Percentiles rank a stretch among this genome's conserved stretches.
phyloP scores from a whole-genome alignment of 1,140 invertebrate genomes.

The Thaumatotibia leucotreta region DNA sequence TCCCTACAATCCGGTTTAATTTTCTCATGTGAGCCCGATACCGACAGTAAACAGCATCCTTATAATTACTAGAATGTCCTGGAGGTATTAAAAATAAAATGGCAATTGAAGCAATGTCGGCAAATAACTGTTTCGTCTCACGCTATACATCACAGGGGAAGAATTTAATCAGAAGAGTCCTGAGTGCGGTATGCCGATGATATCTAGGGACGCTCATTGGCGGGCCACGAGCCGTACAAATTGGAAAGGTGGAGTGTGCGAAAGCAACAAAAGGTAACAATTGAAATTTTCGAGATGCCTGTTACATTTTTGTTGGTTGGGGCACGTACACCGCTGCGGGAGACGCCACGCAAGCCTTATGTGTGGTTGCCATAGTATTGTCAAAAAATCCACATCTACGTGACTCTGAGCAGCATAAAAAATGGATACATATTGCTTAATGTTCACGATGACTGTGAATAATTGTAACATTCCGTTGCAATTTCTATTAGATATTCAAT shows the following conservation, averaged over 20 bases:
- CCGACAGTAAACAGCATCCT: neutral
- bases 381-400: slow-evolving; percentile 41
- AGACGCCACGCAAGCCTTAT: slow-evolving; percentile 31
- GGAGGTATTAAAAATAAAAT: slow-evolving; percentile 31
- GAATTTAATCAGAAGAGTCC: slow-evolving; percentile 69
- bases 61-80: slow-evolving; percentile 22
- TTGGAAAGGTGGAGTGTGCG: slow-evolving; percentile 57
- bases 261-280: slow-evolving; percentile 63
- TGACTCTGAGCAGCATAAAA: slow-evolving; percentile 34
- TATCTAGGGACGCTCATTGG: slow-evolving; percentile 59
- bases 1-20: slow-evolving; percentile 2
- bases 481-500: neutral
- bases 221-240: slow-evolving; percentile 58
- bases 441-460: neutral
- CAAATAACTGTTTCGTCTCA: slow-evolving; percentile 33
- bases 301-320: slow-evolving; percentile 64
- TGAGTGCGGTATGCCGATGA: slow-evolving; percentile 59
- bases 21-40: neutral
- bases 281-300: slow-evolving; percentile 72
- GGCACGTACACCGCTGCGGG: slow-evolving; percentile 61
- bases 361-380: slow-evolving; percentile 54
- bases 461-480: neutral
- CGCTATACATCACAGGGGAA: slow-evolving; percentile 40
- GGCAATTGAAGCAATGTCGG: slow-evolving; percentile 32
- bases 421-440: neutral